A percentile compares a stretch with the other conserved stretches of the same genome.
Conservation (phyloP, 1,140 invertebrate species). For the Cydia pomonella region DNA sequence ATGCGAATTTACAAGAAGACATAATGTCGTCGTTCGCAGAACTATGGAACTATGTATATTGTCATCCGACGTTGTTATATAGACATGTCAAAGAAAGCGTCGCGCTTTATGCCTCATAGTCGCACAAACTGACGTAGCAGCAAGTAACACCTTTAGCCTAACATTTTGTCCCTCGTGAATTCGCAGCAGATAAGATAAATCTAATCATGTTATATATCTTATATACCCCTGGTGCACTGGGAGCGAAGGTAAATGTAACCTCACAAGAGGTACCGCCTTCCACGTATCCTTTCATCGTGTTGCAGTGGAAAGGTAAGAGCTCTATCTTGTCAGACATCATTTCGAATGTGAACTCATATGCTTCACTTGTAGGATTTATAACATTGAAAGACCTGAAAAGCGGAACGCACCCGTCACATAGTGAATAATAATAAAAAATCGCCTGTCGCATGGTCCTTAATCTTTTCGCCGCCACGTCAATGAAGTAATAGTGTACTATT, state of each 20-base stretch:
- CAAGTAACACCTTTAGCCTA: not conserved
- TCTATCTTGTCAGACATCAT: constrained; percentile 63
- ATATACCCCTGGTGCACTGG: constrained; percentile 63
- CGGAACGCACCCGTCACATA: too few species aligned
- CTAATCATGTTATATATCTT: constrained; percentile 1
- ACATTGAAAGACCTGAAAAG: constrained; percentile 62
- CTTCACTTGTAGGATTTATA: constrained; percentile 66
- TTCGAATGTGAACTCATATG: constrained; percentile 73
- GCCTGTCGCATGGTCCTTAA: too few species aligned
- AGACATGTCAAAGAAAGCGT: constrained; percentile 17
- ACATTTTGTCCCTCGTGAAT: not conserved
- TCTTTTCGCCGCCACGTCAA: too few species aligned
- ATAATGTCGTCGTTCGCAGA: too few species aligned
- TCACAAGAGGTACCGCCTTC: constrained; percentile 67
- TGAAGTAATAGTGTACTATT: too few species aligned
- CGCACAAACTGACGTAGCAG: not conserved
- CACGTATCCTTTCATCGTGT: constrained; percentile 65
- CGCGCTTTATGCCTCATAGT: not conserved
- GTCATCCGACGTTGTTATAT: too few species aligned
- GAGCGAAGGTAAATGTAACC: constrained; percentile 71
- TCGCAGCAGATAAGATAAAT: constrained; percentile 1
- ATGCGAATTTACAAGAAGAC: too few species aligned
- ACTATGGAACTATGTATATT: too few species aligned
- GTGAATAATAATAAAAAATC: too few species aligned
- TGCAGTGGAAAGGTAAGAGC: constrained; percentile 67